phyloP scores from a whole-genome alignment of 1,140 invertebrate genomes.

The Leptestheria dahalacensis region DNA sequence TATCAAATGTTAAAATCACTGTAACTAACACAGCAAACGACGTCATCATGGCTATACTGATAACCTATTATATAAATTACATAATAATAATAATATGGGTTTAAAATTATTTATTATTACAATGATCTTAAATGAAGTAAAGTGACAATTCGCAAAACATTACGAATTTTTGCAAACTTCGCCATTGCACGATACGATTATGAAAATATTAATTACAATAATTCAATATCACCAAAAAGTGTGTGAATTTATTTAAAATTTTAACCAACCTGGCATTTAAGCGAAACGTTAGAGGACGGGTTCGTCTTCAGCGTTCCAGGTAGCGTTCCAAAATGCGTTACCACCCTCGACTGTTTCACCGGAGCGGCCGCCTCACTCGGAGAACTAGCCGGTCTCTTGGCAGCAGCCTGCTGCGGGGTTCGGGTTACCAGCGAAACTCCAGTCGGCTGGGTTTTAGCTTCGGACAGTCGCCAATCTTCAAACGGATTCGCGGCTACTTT shows the following conservation, averaged over 20 bases:
- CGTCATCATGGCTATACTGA: too few species aligned
- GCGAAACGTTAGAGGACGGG: neutral
- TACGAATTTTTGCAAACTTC: too few species aligned
- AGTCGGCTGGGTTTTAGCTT: neutral
- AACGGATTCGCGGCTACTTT: conserved; percentile 62
- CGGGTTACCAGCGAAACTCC: neutral
- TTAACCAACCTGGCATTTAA: neutral
- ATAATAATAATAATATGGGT: neutral
- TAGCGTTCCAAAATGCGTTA: conserved; percentile 1
- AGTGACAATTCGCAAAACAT: too few species aligned
- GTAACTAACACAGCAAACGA: neutral
- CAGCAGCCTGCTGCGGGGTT: conserved; percentile 1
- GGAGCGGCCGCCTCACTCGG: conserved; percentile 20
- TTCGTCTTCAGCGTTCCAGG: neutral
- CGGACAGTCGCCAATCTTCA: conserved; percentile 48
- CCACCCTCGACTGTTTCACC: conserved; percentile 16
- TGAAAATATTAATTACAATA: too few species aligned
- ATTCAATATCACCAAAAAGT: too few species aligned
- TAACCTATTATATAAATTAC: neutral
- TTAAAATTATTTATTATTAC: too few species aligned
- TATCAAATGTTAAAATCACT: too few species aligned
- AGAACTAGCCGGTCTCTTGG: conserved; percentile 20
- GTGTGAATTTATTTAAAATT: too few species aligned
- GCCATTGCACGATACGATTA: too few species aligned
- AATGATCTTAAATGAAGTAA: too few species aligned